Evolutionary conservation across 2,797 vertebrate species (phyloP).

Genomic region (Halcyon badia): DNA sequence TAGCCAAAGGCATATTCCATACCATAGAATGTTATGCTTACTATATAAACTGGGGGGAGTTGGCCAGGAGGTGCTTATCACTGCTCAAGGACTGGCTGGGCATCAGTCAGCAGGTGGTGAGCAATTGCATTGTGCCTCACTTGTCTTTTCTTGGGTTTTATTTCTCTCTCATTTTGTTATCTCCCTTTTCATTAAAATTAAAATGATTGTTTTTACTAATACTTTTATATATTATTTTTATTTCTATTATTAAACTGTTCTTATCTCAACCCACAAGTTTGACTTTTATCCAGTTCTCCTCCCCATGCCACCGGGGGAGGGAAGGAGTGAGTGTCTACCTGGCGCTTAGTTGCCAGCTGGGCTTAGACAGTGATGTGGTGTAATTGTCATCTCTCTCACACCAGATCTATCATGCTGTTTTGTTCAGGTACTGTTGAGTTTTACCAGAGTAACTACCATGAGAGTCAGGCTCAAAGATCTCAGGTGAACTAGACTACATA

Average conservation of each 20-base stretch:
- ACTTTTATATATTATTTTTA: not conserved
- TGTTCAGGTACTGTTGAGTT: not conserved
- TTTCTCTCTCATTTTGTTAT: not conserved
- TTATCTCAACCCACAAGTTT: not conserved
- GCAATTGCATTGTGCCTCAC: not conserved
- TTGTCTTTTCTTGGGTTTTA: not conserved
- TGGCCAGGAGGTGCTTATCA: not conserved
- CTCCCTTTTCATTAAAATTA: not conserved
- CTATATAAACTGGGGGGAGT: not conserved
- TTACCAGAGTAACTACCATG: not conserved
- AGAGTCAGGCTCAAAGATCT: not conserved
- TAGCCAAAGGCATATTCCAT: not conserved
- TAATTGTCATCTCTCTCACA: not conserved
- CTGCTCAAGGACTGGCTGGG: not conserved
- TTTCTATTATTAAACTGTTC: not conserved
- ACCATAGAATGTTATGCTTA: too few relatives aligned
- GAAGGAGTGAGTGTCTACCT: not conserved
- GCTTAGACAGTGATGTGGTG: not conserved
- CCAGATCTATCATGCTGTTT: not conserved
- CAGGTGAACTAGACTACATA: not conserved
- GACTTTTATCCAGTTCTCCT: not conserved
- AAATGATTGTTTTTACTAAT: not conserved
- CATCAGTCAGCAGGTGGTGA: not conserved
- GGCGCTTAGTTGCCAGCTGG: not conserved
- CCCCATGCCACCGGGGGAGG: too few relatives aligned